Evolutionary conservation across 1,140 invertebrate species (phyloP).

Genomic region (Euura lappo): DNA sequence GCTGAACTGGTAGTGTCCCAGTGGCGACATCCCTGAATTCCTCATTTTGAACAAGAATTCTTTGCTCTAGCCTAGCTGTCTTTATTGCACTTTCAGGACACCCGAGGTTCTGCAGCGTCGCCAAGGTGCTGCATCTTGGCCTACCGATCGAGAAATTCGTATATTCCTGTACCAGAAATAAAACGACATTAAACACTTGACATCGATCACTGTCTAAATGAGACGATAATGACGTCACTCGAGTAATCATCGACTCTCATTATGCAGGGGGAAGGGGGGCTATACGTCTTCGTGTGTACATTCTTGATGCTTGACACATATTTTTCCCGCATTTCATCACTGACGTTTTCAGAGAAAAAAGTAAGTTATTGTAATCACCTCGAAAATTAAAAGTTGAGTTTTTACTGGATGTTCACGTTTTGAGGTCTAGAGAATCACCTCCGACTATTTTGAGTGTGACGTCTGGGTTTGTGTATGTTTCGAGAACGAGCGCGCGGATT

Average conservation of each 20-base stretch:
- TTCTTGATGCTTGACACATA: too few species aligned
- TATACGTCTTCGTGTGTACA: too few species aligned
- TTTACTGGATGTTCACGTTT: too few species aligned
- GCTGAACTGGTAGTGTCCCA: constrained; percentile 61
- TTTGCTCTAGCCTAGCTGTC: constrained; percentile 15
- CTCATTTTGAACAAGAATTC: constrained; percentile 33
- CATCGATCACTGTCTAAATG: not conserved
- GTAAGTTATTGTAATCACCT: too few species aligned
- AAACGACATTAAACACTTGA: not conserved
- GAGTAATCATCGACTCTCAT: not conserved
- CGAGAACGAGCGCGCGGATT: too few species aligned
- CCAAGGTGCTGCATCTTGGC: constrained; percentile 36
- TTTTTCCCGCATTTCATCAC: too few species aligned
- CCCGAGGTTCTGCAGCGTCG: constrained; percentile 33
- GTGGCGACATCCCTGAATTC: constrained; percentile 52
- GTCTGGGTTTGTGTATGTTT: too few species aligned
- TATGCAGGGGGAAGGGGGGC: not conserved
- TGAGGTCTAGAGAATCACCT: too few species aligned
- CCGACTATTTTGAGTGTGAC: too few species aligned
- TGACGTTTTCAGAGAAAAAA: too few species aligned
- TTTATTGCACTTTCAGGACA: constrained; percentile 30
- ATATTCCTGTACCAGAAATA: constrained; percentile 41
- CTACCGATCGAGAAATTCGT: constrained; percentile 32
- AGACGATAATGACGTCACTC: not conserved
- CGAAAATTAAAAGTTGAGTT: too few species aligned